These are phyloP conservation scores for Coenonympha glycerion DNA, from an alignment of 2,888 invertebrate species.

Conservation along the genomic window DNA sequence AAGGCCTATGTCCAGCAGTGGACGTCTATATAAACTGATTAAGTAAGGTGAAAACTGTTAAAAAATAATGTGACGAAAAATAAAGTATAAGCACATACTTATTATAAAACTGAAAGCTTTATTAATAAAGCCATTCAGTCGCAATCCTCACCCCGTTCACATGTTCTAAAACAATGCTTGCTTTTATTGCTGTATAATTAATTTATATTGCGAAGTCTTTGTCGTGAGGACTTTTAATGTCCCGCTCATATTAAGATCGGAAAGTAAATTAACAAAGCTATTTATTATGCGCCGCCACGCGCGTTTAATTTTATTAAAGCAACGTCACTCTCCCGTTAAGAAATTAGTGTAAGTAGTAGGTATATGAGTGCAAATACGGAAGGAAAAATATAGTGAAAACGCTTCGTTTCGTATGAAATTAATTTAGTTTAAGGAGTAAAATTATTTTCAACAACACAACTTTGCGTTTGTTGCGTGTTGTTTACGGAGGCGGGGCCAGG, in stretches of 20 bases:
- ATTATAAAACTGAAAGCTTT: no score
- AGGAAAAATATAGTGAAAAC: not conserved
- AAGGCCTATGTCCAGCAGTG: no score
- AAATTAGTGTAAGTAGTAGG: constrained; percentile 1
- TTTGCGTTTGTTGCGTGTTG: no score
- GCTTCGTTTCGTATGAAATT: not conserved
- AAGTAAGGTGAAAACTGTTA: no score
- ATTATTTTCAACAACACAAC: no score
- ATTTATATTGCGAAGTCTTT: constrained; percentile 43
- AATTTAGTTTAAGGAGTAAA: no score
- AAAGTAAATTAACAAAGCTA: constrained; percentile 56
- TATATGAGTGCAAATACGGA: not conserved
- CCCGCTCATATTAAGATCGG: constrained; percentile 57
- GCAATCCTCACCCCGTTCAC: not conserved
- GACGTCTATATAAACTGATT: no score
- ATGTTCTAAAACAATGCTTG: constrained; percentile 42
- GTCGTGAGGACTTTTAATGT: constrained; percentile 54
- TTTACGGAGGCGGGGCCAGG: no score
- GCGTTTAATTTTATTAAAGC: constrained; percentile 29
- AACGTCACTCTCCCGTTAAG: not conserved
- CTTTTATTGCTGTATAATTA: constrained; percentile 50
- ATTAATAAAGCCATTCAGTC: not conserved
- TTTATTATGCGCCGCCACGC: constrained; percentile 53
- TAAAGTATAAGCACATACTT: no score
- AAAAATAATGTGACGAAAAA: no score